Conservation (phyloP, 2,113 vertebrate genomes). For the Copsychus sechellarum region DNA sequence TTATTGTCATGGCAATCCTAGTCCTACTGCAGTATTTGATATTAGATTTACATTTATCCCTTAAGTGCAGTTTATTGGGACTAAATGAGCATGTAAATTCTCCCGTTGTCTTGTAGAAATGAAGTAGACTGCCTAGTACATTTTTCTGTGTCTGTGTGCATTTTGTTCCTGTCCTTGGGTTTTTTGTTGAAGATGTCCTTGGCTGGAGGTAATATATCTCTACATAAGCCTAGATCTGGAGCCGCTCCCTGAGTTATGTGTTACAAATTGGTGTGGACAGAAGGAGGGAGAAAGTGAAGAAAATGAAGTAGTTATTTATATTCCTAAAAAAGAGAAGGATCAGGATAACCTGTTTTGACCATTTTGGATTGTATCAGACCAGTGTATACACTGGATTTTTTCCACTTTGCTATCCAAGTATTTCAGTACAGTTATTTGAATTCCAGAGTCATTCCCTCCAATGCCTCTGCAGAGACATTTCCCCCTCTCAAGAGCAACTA, state of each 20-base stretch:
- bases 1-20: background rate
- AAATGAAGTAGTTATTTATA: background rate
- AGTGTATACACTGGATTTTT: background rate
- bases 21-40: background rate
- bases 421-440: constrained; percentile 25
- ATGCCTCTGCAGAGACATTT: background rate
- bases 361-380: background rate
- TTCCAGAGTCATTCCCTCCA: background rate
- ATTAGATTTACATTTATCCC: background rate
- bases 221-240: background rate
- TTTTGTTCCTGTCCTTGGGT: background rate
- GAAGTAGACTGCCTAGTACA: background rate
- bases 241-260: background rate
- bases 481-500: background rate
- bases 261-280: background rate
- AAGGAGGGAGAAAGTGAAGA: background rate
- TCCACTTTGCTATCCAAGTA: background rate
- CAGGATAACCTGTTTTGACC: background rate
- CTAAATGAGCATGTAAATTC: background rate
- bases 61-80: background rate
- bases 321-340: background rate
- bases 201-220: background rate
- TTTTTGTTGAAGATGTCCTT: background rate
- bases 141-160: background rate
- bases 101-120: background rate